Base-by-base conservation (phyloP, 2,888 invertebrate species). In the Orchesella flavescens region DNA sequence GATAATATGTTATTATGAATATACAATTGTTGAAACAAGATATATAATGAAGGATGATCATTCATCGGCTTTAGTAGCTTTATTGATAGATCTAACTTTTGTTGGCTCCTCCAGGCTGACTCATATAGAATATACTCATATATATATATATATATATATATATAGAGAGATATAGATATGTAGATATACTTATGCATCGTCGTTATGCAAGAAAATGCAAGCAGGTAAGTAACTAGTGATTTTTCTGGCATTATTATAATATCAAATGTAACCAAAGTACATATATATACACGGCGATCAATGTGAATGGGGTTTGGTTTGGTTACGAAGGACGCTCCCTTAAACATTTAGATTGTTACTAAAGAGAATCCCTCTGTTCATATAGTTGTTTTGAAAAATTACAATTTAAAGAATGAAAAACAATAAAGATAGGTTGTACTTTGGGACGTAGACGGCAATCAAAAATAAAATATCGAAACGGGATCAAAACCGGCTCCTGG, bases 401-500 rank as follows among this genome's bases (percentile, higher is more conserved):
- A 57, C 34, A 79, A 72, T 79, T 79, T 24, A 80, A 73, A 73
- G 65, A 79, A 79, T 66, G 68, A 65, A 71, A 59, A 17, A 66
- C 66, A 66, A 73, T 80, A 80, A 80, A 72, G 73, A 80, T 73
- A 80, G 80, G 66, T 66, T 59, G 43, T 43, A 44, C 43, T 46
- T 23, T 34, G 34, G 17, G 21, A 19, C 68, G 61, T 81, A 69
- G 61, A 61, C 63, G 53, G 59, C 81, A 81, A 81, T 74, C 73
- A 74, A 81, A 80, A 57, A 66, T 73, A 80, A 75, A 75, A 81
- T 75, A 81, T 75, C 61, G 63, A 75, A 84, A 84, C 74, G 83
- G 83, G 79, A 84, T 79, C 83, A 75, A 84, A 84, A 84, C 83
- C 79, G 83, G 83, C 83, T 84, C 83, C 77, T 78, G 71, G 76